Conservation (phyloP, 2,888 invertebrate species). For the Tenthredo distinguenda region DNA sequence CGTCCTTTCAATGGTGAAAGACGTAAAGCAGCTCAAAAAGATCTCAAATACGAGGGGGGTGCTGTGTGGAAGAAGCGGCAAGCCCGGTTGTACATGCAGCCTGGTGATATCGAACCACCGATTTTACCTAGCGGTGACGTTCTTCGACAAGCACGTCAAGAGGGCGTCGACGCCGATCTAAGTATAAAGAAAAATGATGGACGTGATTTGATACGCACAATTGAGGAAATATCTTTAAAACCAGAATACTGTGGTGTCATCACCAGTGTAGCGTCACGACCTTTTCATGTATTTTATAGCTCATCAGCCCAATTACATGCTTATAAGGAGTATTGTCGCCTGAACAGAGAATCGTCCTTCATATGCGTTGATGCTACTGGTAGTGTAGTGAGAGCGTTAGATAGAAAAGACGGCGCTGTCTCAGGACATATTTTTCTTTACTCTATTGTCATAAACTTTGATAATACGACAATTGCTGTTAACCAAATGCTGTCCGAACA, state of each 20-base stretch:
- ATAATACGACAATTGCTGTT: slow-evolving; percentile 53
- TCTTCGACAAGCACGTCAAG: slow-evolving; percentile 51
- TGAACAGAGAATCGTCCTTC: slow-evolving; percentile 1
- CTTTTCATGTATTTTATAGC: slow-evolving; percentile 53
- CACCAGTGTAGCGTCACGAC: slow-evolving; percentile 40
- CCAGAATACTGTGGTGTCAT: slow-evolving; percentile 50
- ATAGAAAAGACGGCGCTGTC: background rate
- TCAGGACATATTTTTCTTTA: slow-evolving; percentile 54
- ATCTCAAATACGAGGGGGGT: slow-evolving; percentile 37
- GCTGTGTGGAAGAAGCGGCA: slow-evolving; percentile 47
- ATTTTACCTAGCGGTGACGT: slow-evolving; percentile 24
- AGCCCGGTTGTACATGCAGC: slow-evolving; percentile 38
- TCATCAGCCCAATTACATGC: slow-evolving; percentile 46
- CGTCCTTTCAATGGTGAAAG: slow-evolving; percentile 51
- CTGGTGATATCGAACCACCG: slow-evolving; percentile 46
- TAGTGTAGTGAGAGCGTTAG: slow-evolving; percentile 18
- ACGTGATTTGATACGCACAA: slow-evolving; percentile 37
- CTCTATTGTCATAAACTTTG: slow-evolving; percentile 53
- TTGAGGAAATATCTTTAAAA: slow-evolving; percentile 39
- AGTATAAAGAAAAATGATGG: slow-evolving; percentile 34
- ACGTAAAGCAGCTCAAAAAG: slow-evolving; percentile 32
- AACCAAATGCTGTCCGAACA: slow-evolving; percentile 57
- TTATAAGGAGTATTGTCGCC: slow-evolving; percentile 50
- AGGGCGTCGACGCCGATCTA: slow-evolving; percentile 45
- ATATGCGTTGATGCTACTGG: slow-evolving; percentile 52